A percentile compares a stretch with the other conserved stretches of the same genome.
phyloP scores from a whole-genome alignment of 2,888 invertebrate genomes.

The Steinernema scapterisci region DNA sequence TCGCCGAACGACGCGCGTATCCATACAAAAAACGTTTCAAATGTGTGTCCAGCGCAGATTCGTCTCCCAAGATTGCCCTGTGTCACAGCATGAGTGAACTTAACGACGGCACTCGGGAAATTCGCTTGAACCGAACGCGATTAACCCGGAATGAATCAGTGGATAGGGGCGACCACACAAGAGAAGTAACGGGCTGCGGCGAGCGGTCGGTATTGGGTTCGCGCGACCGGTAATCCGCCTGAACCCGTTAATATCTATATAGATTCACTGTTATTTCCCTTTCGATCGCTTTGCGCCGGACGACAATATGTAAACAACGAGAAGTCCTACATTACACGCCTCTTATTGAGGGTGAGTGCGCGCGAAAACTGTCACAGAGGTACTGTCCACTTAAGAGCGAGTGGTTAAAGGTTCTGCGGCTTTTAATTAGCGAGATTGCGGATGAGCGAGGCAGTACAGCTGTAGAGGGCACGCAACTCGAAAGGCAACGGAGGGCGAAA shows the following conservation, averaged over 20 bases:
- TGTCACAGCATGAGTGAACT: neutral
- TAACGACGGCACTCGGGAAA: neutral
- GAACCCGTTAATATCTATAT: neutral
- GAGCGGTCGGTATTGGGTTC: neutral
- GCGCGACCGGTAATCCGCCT: neutral
- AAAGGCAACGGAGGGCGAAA: neutral
- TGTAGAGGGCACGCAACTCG: neutral
- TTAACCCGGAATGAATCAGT: slow-evolving; percentile 12
- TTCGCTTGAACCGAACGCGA: neutral
- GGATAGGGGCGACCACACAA: neutral
- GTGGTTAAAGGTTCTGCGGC: neutral
- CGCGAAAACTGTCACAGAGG: slow-evolving; percentile 28
- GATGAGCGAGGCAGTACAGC: neutral
- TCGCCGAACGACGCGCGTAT: neutral
- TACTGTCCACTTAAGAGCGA: neutral
- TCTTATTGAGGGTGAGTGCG: neutral
- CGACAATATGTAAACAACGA: slow-evolving; percentile 28
- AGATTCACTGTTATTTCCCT: slow-evolving; percentile 15
- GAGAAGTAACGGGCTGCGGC: neutral
- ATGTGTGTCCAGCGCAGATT: neutral
- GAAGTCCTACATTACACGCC: slow-evolving; percentile 16
- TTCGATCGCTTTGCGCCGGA: neutral
- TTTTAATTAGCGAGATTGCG: neutral
- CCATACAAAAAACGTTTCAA: neutral
- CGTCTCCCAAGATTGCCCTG: neutral